These are phyloP conservation scores for Lissonota sp. DNA, from an alignment of 2,888 invertebrate species.

Conservation along the genomic window DNA sequence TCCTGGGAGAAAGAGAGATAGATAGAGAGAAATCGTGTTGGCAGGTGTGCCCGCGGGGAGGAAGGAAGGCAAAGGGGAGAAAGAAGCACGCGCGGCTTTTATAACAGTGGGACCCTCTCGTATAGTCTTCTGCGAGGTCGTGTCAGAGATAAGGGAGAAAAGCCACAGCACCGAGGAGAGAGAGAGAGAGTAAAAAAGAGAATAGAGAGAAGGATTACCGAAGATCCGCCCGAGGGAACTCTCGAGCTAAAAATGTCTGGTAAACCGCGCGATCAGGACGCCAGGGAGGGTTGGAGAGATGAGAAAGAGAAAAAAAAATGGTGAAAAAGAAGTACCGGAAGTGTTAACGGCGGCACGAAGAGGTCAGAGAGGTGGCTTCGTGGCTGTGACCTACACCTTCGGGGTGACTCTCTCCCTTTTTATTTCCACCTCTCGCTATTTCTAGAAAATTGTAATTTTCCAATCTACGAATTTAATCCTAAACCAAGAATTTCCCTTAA, in stretches of 20 bases:
- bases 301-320: conserved; percentile 42
- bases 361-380: conserved; percentile 78
- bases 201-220: neutral
- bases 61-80: conserved; percentile 59
- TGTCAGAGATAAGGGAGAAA: conserved; percentile 70
- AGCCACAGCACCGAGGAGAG: conserved; percentile 18
- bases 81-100: conserved; percentile 47
- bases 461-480: too few relatives aligned
- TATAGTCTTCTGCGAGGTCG: conserved; percentile 60
- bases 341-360: conserved; percentile 63
- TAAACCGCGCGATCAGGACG: conserved; percentile 39
- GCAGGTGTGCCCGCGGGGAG: conserved; percentile 69
- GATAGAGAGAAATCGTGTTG: conserved; percentile 55
- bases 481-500: neutral
- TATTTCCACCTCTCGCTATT: conserved; percentile 9
- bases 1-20: conserved; percentile 18
- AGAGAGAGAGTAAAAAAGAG: conserved; percentile 4
- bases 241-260: conserved; percentile 35
- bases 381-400: conserved; percentile 77
- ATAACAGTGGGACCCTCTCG: conserved; percentile 38
- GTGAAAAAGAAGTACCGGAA: conserved; percentile 61
- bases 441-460: neutral
- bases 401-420: conserved; percentile 53
- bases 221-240: conserved; percentile 29
- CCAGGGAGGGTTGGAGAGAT: conserved; percentile 1